A percentile compares a stretch with the other conserved stretches of the same genome.
phyloP scores from a whole-genome alignment of 2,888 invertebrate species.

The Chrysolina oricalcia region DNA sequence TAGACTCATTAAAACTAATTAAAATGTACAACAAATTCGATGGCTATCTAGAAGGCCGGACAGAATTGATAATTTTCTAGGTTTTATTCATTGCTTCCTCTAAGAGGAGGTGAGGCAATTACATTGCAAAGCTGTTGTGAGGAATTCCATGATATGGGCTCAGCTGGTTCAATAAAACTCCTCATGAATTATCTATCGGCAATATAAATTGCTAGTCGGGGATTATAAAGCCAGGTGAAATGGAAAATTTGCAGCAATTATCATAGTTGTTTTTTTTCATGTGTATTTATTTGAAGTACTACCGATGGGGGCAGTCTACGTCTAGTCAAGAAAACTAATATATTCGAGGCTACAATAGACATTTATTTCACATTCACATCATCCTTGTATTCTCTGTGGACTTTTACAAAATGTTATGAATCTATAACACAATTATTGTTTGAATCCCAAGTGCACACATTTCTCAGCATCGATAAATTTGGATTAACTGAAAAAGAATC shows the following conservation, averaged over 20 bases:
- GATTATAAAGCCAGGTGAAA: slow-evolving; percentile 7
- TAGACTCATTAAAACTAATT: slow-evolving; percentile 61
- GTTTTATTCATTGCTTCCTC: slow-evolving; percentile 30
- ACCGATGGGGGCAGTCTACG: too few relatives aligned
- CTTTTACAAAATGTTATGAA: too few relatives aligned
- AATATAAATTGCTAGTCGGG: slow-evolving; percentile 8
- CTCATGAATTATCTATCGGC: slow-evolving; percentile 23
- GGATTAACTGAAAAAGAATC: too few relatives aligned
- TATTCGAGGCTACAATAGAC: not conserved
- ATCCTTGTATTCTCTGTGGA: too few relatives aligned
- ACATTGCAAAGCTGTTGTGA: slow-evolving; percentile 14
- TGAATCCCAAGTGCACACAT: too few relatives aligned
- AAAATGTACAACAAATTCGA: slow-evolving; percentile 56
- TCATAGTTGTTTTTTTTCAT: not conserved
- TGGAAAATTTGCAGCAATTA: not conserved
- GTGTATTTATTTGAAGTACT: too few relatives aligned
- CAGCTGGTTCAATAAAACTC: slow-evolving; percentile 25
- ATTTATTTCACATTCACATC: not conserved
- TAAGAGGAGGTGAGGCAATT: slow-evolving; percentile 19
- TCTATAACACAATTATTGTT: too few relatives aligned
- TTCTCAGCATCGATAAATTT: too few relatives aligned
- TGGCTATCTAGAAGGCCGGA: slow-evolving; percentile 49
- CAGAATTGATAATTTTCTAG: slow-evolving; percentile 53
- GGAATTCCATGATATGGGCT: slow-evolving; percentile 25
- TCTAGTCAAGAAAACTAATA: too few relatives aligned